Conservation (phyloP, 2,113 vertebrate species). For the Oncorhynchus keta region DNA sequence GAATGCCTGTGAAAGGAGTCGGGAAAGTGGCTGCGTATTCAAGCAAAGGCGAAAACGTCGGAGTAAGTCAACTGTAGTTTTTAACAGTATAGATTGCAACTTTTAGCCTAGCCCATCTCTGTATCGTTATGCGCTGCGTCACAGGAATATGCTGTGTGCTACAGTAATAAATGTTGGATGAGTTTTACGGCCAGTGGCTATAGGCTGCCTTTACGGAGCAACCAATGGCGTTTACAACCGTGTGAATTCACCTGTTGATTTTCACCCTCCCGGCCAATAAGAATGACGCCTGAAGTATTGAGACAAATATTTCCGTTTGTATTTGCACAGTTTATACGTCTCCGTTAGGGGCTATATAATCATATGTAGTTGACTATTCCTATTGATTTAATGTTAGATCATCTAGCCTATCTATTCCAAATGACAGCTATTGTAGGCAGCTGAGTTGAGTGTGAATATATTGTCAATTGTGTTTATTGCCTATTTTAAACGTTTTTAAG, state of each 20-base stretch:
- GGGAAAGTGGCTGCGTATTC: conserved; percentile 54
- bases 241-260: conserved; percentile 51
- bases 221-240: background rate
- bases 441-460: no score
- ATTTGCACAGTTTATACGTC: background rate
- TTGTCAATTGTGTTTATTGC: no score
- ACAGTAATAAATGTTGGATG: background rate
- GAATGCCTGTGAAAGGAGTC: conserved; percentile 72
- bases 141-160: background rate
- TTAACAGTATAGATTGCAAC: background rate
- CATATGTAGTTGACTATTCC: background rate
- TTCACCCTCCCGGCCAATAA: conserved; percentile 6
- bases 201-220: background rate
- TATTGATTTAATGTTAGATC: no score
- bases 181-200: background rate
- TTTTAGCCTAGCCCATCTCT: background rate
- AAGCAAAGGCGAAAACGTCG: conserved; percentile 59
- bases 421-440: no score
- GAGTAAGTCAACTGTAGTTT: conserved; percentile 54
- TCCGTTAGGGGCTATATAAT: background rate
- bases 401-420: no score
- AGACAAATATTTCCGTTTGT: background rate
- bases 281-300: background rate
- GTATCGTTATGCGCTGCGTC: background rate
- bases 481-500: no score